Conservation (phyloP, 2,113 vertebrate genomes). For the Ondatra zibethicus region DNA sequence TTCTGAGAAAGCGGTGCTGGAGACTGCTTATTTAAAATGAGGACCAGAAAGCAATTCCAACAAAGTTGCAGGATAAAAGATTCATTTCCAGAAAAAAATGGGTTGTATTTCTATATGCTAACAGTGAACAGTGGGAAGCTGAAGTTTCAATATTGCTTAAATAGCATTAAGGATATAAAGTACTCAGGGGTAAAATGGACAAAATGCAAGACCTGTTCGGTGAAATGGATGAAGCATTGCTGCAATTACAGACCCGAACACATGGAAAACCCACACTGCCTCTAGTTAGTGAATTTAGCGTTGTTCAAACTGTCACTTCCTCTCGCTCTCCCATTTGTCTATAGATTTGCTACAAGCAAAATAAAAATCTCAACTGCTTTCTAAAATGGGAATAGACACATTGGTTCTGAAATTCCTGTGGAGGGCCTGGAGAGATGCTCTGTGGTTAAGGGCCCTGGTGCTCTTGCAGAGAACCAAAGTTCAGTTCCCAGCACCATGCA, state of each 20-base stretch:
- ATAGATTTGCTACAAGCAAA: background rate
- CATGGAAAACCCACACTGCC: background rate
- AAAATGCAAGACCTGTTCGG: background rate
- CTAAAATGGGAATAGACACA: background rate
- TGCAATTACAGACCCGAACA: background rate
- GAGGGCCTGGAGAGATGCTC: background rate
- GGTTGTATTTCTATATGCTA: constrained; percentile 16
- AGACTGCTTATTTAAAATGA: constrained; percentile 48
- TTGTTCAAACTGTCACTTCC: background rate
- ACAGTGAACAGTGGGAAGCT: constrained; percentile 33
- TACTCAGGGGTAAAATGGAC: background rate
- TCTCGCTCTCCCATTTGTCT: background rate
- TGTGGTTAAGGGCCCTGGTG: background rate
- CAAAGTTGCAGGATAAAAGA: constrained; percentile 6
- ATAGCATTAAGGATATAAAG: background rate
- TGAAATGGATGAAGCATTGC: too few relatives aligned
- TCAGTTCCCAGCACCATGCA: background rate
- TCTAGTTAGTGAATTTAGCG: background rate
- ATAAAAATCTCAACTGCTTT: background rate
- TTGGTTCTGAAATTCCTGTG: background rate
- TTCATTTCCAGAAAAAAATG: background rate
- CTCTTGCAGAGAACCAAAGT: background rate
- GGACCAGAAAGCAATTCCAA: background rate
- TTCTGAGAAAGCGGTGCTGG: constrained; percentile 1
- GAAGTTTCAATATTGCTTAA: constrained; percentile 10